These are phyloP conservation scores for Channa striata DNA, from an alignment of 2,797 vertebrate species.

Conservation along the genomic window DNA sequence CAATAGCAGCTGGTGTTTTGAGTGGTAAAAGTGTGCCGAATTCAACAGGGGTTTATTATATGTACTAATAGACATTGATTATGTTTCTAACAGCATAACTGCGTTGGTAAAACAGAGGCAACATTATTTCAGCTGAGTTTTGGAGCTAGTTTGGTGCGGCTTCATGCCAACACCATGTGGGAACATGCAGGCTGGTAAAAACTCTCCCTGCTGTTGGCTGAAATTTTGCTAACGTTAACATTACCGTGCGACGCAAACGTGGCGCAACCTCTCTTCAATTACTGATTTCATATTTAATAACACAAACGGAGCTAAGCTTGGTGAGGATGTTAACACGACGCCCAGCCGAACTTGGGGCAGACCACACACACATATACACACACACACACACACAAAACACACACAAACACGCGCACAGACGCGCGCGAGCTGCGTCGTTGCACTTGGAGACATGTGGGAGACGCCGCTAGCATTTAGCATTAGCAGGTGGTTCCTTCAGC, in stretches of 20 bases:
- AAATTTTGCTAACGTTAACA: no score
- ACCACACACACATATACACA: no score
- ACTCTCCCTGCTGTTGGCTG: not conserved
- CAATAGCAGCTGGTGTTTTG: fast-evolving
- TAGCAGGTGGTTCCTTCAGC: constrained; percentile 25
- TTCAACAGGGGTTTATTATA: not conserved
- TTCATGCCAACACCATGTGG: not conserved
- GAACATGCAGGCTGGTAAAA: not conserved
- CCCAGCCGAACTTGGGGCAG: no score
- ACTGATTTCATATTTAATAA: no score
- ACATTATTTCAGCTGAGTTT: not conserved
- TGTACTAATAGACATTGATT: fast-evolving
- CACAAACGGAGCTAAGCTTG: no score
- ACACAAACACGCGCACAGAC: no score
- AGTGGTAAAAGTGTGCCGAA: constrained; percentile 20
- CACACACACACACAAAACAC: no score
- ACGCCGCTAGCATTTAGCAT: constrained; percentile 74
- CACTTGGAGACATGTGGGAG: constrained; percentile 66
- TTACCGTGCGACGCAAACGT: no score
- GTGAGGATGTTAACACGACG: no score
- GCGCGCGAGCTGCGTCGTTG: not conserved
- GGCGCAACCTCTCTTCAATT: no score
- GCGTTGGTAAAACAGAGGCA: fast-evolving
- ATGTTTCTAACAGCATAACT: fast-evolving
- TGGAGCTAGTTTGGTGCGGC: not conserved